Evolutionary conservation across 2,797 vertebrate genomes (phyloP), one percentile per base, ranked within the genome.

Genomic region (Neosilurus mollespiculum): DNA sequence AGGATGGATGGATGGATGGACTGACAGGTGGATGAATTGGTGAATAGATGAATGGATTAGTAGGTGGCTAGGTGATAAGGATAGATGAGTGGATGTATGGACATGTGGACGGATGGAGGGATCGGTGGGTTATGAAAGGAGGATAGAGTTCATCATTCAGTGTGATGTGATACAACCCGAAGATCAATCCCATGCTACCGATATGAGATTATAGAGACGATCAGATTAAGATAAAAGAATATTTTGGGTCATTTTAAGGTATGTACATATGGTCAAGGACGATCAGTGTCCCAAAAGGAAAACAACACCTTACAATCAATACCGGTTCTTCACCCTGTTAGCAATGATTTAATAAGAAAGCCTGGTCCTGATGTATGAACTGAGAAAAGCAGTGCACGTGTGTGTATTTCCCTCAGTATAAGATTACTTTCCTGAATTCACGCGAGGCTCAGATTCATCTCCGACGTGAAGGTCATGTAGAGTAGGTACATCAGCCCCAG

Each of bases 271-370:
- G 9, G 0, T 34, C 72, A 75, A 75, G 3, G 0, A 34, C 9
- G 34, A 58, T 75, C 34, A 56, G 20, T 75, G 34, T 34, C 16
- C 24, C 51, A 4, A 24, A 71, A 53, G 49, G 24, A 5, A 73
- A 73, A 75, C 49, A 26, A 26, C 26, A 34, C 18, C 6, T 30
- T 22, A 22, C 0, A 30, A 9, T 94, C 93, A 94, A 94, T 94
- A 93, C 22, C 81, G 86, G 88, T 91, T 92, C 92, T 94, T 88
- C 88, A 92, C 86, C 89, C 91, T 93, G 94, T 95, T 96, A 94
- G 88, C 84, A 93, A 94, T 95, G 94, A 94, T 91, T 93, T 88
- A 94, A 88, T 88, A 84, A 91, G 87, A 89, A 53, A 88, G 85
- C 71, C 82, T 72, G 54, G 70, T 84, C 83, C 80, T 88, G 83